Conservation (phyloP, 2,797 vertebrate species). For the Dipus sagitta region DNA sequence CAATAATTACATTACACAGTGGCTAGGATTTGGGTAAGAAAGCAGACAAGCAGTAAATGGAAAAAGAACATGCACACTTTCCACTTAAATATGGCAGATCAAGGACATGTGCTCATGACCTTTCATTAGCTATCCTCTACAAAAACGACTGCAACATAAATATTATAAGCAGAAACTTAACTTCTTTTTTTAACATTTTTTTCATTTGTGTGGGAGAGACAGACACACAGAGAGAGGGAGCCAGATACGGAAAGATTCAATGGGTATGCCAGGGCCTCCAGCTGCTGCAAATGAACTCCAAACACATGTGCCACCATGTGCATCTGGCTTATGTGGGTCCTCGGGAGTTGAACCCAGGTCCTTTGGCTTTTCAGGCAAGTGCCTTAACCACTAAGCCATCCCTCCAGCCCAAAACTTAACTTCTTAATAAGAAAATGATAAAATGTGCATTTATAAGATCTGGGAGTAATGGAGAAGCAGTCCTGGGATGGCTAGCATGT, state of each 20-base stretch:
- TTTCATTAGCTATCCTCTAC: background rate
- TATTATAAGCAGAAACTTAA: slow-evolving; percentile 11
- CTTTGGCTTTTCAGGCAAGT: too few species aligned
- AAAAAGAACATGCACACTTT: background rate
- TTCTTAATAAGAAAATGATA: background rate
- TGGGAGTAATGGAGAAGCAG: background rate
- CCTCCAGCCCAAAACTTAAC: too few species aligned
- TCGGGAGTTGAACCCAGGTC: too few species aligned
- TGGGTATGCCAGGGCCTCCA: too few species aligned
- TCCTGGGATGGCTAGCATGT: background rate
- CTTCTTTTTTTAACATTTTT: too few species aligned
- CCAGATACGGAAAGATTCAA: too few species aligned
- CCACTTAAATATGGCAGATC: background rate
- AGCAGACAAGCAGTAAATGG: background rate
- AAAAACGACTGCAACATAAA: background rate
- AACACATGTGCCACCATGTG: too few species aligned
- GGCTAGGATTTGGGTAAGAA: background rate
- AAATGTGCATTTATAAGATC: background rate
- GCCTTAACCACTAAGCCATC: too few species aligned
- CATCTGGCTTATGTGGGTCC: too few species aligned
- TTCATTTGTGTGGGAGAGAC: too few species aligned
- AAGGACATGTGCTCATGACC: background rate
- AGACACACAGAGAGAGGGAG: too few species aligned
- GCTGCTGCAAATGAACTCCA: too few species aligned
- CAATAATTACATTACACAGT: background rate